Evolutionary conservation across 2,888 invertebrate genomes (phyloP), one percentile per base, ranked within the genome.

Genomic region (Deilephila porcellus): DNA sequence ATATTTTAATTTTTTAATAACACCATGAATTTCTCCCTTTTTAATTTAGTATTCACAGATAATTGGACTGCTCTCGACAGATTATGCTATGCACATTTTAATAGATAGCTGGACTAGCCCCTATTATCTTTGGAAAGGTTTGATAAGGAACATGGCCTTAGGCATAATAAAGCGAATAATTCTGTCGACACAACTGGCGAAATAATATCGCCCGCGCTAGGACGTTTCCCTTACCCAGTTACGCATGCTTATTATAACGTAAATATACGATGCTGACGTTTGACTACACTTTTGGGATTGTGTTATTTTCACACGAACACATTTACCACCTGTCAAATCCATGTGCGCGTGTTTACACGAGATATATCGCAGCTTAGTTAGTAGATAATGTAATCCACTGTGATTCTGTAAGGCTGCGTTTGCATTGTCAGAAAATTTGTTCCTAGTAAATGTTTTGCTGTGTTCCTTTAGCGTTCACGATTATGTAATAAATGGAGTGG

Each of bases 361-460:
- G 56, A 73, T 73, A 59, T 59, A 25, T 59, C 64, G 59, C 59
- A 34, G 59, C 64, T 79, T 70, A 74, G 70, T 71, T 56, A 70
- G 67, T 75, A 59, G 74, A 70, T 60, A 73, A 59, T 29, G 25
- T 62, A 62, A 62, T 56, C 56, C 56, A 56, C 72, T 81, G 76
- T 82, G 82, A 52, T 67, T 67, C 45, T 45, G 25, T 52, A 25
- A 67, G 56, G 56, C 56, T 56, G 56, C n/a, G 56, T 56, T 56
- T 56, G 56, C n/a, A 56, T 19, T 56, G 56, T n/a, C 56, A n/a
- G n/a, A n/a, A n/a, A 19, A 56, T 19, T n/a, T 56, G n/a, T n/a
- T 56, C 6, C 4, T 6, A 6, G 5, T 4, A 14, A 45, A n/a
- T 56, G 5, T 17, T n/a, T 45, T 45, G 45, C 14, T 14, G 6